Evolutionary conservation across 2,888 invertebrate species (phyloP), one percentile per base, ranked within the genome.

Genomic region (Podabrus alpinus): DNA sequence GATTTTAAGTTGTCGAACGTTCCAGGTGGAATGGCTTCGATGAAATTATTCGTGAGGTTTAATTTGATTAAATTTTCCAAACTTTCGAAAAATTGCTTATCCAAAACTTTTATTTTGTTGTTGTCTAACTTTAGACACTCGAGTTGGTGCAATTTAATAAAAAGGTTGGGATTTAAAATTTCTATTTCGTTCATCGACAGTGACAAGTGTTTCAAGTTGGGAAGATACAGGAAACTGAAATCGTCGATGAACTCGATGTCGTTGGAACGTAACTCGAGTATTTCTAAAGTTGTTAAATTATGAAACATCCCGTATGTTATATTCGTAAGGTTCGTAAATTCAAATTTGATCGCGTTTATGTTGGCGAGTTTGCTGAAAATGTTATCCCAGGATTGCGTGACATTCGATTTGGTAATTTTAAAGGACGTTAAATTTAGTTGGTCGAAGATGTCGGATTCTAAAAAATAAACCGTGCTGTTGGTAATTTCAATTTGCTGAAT

Each of bases 21-120:
- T 15, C 61, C 69, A 1, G 67, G 5, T 10, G 77, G 68, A 16
- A 79, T 66, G 24, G 15, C 66, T 19, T 66, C 62, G n/a, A 79
- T 69, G 13, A 68, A 61, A 68, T 79, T 79, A 11, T 72, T 67
- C 9, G 75, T 71, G 15, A 79, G 21, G 15, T 72, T 74, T 24
- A 79, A 66, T 21, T 19, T 66, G 5, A 68, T 11, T 29, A 79
- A 69, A 29, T 71, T 66, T 16, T 71, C 16, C n/a, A 75, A 67
- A 21, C 73, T 64, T n/a, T 24, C 61, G 17, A 79, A 79, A 29
- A 71, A 69, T n/a, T 75, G 17, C 15, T 60, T 29, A 59, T 78
- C 66, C 16, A 78, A 71, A 15, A 66, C 25, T 59, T 45, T 15
- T 16, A 79, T 78, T 29, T 73, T 24, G 70, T 79, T 79, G 60